Evolutionary conservation across 2,888 invertebrate species (phyloP), one percentile per base, ranked within the genome.

Genomic region (Tetranychus piercei): DNA sequence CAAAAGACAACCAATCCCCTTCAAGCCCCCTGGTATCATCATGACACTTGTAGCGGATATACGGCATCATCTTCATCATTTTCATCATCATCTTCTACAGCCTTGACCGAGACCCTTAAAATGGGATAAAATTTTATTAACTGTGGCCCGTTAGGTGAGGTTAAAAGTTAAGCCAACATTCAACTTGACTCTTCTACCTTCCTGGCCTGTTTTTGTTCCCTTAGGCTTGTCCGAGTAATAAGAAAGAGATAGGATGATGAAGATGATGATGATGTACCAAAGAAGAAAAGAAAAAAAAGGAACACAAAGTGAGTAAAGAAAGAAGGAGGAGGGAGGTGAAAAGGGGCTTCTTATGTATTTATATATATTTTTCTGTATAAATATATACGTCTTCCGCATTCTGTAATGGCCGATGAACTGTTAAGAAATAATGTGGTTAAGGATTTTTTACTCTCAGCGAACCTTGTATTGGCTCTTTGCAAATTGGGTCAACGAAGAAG

Each of bases 381-480:
- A 9, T 69, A 11, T 23, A 20, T 23, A 9, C 43, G 43, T 71
- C 71, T 71, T 71, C 71, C 71, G 71, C 71, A 71, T 71, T 71
- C 71, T 71, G 34, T 15, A 18, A n/a, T 71, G 71, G 71, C 45
- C 71, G 34, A 71, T 71, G 71, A 71, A 71, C 71, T 69, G 69
- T 55, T 69, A 23, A 69, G 69, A 69, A 34, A 69, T 69, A 69
- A 22, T 69, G 69, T 23, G 20, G 69, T 11, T 23, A 23, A 23
- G 69, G 34, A 69, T 69, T 11, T 20, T 11, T 69, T 69, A 69
- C 55, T 55, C 55, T 55, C 55, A 55, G 15, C 55, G 55, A 55
- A 55, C 55, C 15, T 55, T 55, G 55, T 55, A 55, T 55, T 15
- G 11, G 9, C 15, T 55, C 55, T 55, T 55, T 55, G 55, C 3